phyloP scores from a whole-genome alignment of 2,888 invertebrate genomes.

The Drosophila ezoana region DNA sequence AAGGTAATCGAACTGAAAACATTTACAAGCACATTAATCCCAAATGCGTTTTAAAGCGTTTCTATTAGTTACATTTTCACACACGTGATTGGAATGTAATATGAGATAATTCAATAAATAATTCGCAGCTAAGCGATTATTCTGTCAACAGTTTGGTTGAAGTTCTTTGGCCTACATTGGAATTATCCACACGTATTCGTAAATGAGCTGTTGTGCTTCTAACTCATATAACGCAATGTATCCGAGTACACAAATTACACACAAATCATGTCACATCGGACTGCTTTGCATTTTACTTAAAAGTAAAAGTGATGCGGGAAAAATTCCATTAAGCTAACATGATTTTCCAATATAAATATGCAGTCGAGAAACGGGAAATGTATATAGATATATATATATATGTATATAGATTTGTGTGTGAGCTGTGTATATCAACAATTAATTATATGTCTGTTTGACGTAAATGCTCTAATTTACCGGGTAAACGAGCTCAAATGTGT shows the following conservation, averaged over 20 bases:
- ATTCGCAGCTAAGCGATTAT: constrained; percentile 5
- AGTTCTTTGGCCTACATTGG: constrained; percentile 28
- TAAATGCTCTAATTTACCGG: constrained; percentile 18
- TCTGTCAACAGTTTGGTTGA: constrained; percentile 4
- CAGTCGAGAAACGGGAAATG: not conserved
- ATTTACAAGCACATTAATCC: constrained; percentile 21
- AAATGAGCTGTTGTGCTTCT: constrained; percentile 30
- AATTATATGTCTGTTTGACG: constrained; percentile 10
- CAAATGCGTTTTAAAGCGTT: not conserved
- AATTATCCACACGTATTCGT: constrained; percentile 45
- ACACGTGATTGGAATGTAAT: constrained; percentile 40
- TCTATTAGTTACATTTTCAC: constrained; percentile 9
- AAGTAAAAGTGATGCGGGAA: constrained; percentile 40
- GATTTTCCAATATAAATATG: constrained; percentile 5
- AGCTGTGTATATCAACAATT: constrained; percentile 3
- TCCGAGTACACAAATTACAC: not conserved
- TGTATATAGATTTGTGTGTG: not conserved
- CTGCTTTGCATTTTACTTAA: constrained; percentile 9
- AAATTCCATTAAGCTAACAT: constrained; percentile 2
- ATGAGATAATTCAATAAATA: constrained; percentile 2
- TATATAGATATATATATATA: not conserved
- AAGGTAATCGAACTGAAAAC: constrained; percentile 30
- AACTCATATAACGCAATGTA: not conserved
- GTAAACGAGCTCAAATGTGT: constrained; percentile 1
- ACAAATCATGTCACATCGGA: constrained; percentile 21